Conservation (phyloP, 2,113 vertebrate genomes). For the Saguinus imperator region DNA sequence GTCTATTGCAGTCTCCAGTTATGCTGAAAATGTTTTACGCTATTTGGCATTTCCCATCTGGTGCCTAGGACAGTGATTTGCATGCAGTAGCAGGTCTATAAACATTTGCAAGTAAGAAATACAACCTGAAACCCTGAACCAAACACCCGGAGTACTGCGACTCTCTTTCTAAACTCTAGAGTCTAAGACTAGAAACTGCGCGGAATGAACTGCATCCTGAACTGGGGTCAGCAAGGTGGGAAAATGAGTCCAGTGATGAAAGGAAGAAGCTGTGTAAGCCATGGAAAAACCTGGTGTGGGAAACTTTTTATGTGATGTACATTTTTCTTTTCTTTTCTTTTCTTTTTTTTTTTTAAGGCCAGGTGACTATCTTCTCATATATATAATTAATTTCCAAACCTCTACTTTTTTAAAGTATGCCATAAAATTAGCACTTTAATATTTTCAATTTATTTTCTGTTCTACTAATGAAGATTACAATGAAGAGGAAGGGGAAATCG, state of each 20-base stretch:
- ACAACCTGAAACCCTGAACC: not conserved
- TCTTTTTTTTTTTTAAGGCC: not conserved
- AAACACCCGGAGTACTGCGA: not conserved
- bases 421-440: not conserved
- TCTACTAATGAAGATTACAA: not conserved
- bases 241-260: fast-evolving
- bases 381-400: not conserved
- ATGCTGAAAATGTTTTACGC: fast-evolving
- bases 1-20: not conserved
- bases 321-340: not conserved
- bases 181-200: not conserved
- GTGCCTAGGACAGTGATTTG: not conserved
- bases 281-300: fast-evolving
- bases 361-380: not conserved
- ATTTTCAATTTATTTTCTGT: not conserved
- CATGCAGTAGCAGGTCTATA: not conserved
- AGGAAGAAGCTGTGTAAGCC: fast-evolving
- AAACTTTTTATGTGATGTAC: not conserved
- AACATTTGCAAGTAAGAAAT: not conserved
- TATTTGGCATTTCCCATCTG: not conserved
- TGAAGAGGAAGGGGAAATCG: not conserved
- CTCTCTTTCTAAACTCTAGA: not conserved
- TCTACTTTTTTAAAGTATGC: not conserved
- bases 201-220: fast-evolving
- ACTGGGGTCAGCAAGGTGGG: not conserved